Conservation (phyloP, 2,888 invertebrate genomes). For the Aethes cnicana region DNA sequence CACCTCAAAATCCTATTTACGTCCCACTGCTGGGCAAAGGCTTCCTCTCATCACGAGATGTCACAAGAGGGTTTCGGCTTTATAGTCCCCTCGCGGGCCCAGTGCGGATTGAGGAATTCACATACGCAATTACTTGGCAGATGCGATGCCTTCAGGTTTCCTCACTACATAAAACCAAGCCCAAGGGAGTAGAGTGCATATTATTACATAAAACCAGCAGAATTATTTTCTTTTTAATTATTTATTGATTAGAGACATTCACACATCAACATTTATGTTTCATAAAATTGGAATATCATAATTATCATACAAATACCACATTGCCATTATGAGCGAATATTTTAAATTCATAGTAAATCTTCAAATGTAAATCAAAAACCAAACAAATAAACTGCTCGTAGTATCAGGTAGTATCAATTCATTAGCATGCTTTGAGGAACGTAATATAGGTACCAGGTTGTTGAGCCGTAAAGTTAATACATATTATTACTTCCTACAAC, state of each 20-base stretch:
- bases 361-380: constrained; percentile 27
- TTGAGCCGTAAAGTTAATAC: constrained; percentile 2
- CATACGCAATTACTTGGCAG: too few relatives aligned
- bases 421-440: constrained; percentile 22
- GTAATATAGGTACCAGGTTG: constrained; percentile 13
- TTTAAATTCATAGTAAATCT: constrained; percentile 20
- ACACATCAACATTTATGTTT: constrained; percentile 78
- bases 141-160: too few relatives aligned
- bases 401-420: too few relatives aligned
- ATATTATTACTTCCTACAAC: constrained; percentile 4
- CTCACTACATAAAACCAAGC: too few relatives aligned
- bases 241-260: constrained; percentile 83
- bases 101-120: too few relatives aligned
- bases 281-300: constrained; percentile 65
- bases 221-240: constrained; percentile 50
- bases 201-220: background rate
- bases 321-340: constrained; percentile 54
- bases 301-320: constrained; percentile 62
- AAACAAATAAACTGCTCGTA: too few relatives aligned
- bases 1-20: too few relatives aligned
- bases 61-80: too few relatives aligned
- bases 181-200: too few relatives aligned
- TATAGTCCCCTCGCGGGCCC: too few relatives aligned
- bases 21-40: too few relatives aligned
- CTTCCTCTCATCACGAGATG: too few relatives aligned